Conservation (phyloP, 2,113 vertebrate species). For the Syngnathus typhle region DNA sequence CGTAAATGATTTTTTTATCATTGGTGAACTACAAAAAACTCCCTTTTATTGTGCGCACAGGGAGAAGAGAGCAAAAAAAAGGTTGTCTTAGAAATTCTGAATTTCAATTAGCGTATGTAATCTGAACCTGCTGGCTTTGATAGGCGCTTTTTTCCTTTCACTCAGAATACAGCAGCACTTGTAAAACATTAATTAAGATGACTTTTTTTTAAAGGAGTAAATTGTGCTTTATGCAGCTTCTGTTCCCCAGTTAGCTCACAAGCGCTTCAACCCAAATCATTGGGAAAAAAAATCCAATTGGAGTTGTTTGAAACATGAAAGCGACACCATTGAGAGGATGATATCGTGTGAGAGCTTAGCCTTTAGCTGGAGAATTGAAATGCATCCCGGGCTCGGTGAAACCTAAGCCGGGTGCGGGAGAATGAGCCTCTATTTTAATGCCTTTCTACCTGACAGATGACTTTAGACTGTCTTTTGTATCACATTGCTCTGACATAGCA, state of each 20-base stretch:
- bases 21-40: constrained; percentile 67
- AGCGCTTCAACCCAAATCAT: constrained; percentile 56
- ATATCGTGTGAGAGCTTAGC: constrained; percentile 61
- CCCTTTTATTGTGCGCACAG: constrained; percentile 63
- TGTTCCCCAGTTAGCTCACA: constrained; percentile 56
- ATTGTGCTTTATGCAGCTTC: constrained; percentile 64
- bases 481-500: constrained; percentile 72
- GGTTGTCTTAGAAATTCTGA: constrained; percentile 72
- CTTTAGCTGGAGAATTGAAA: constrained; percentile 71
- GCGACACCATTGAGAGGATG: constrained; percentile 47
- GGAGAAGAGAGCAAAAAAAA: constrained; percentile 43
- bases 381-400: constrained; percentile 63
- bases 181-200: constrained; percentile 75
- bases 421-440: constrained; percentile 72
- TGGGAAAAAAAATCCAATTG: constrained; percentile 42
- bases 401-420: constrained; percentile 65
- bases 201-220: constrained; percentile 64
- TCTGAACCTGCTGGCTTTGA: constrained; percentile 74
- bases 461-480: constrained; percentile 72
- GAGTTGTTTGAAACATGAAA: constrained; percentile 40
- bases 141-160: constrained; percentile 64
- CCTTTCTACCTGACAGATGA: constrained; percentile 78
- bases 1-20: constrained; percentile 72
- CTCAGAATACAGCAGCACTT: constrained; percentile 73
- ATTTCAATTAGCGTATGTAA: constrained; percentile 76